Evolutionary conservation across 2,888 invertebrate genomes (phyloP).

Genomic region (Thalpophila matura): DNA sequence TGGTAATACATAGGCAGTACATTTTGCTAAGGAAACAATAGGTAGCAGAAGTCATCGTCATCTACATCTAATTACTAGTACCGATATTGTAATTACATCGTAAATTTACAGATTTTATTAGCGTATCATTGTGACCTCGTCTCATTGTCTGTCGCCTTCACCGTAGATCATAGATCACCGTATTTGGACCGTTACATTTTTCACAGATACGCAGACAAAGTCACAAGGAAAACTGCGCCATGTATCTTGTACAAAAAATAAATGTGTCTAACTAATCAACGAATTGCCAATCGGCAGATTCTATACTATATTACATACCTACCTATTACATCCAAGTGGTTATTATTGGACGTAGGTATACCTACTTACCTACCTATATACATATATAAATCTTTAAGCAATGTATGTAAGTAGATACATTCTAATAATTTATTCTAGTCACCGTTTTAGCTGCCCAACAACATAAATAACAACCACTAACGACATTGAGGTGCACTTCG

Average conservation of each 20-base stretch:
- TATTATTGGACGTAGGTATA: neutral
- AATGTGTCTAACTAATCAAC: too few species aligned
- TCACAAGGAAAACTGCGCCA: neutral
- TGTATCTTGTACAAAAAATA: neutral
- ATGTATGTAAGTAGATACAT: too few species aligned
- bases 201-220: slow-evolving; percentile 4
- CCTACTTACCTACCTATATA: neutral
- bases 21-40: slow-evolving; percentile 45
- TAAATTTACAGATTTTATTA: slow-evolving; percentile 71
- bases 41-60: slow-evolving; percentile 17
- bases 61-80: slow-evolving; percentile 66
- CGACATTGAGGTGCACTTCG: neutral
- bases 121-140: slow-evolving; percentile 73
- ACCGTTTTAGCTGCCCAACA: neutral
- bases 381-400: too few species aligned
- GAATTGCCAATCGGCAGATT: too few species aligned
- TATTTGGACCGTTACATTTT: slow-evolving; percentile 69
- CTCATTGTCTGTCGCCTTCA: slow-evolving; percentile 58
- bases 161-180: slow-evolving; percentile 64
- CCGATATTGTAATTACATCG: slow-evolving; percentile 75
- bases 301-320: too few species aligned
- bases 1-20: slow-evolving; percentile 5
- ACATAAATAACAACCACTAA: neutral
- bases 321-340: too few species aligned
- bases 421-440: neutral